phyloP scores from a whole-genome alignment of 2,113 vertebrate genomes.

The Montifringilla adamsi region DNA sequence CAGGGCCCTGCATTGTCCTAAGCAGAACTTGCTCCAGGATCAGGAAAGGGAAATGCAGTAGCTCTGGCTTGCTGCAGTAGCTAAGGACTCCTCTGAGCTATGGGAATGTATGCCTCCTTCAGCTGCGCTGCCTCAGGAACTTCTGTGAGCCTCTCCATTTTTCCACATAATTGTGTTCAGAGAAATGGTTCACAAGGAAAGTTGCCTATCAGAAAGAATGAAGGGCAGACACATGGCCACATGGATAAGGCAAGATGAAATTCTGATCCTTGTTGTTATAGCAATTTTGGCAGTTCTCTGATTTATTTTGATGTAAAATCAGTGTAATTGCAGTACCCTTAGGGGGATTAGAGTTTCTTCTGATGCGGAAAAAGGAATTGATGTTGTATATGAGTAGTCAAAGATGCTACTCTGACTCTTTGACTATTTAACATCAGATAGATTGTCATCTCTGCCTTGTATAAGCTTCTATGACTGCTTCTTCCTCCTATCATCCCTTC shows the following conservation, averaged over 20 bases:
- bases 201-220: background rate
- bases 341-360: background rate
- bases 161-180: background rate
- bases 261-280: background rate
- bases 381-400: background rate
- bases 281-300: background rate
- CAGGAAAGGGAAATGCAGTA: background rate
- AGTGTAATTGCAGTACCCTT: background rate
- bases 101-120: background rate
- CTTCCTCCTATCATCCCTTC: background rate
- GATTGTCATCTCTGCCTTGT: background rate
- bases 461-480: background rate
- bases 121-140: background rate
- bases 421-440: background rate
- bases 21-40: background rate
- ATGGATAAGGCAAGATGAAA: background rate
- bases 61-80: background rate
- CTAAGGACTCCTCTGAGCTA: background rate
- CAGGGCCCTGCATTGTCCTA: background rate
- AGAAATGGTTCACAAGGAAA: background rate
- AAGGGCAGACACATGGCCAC: rapidly evolving
- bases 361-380: background rate
- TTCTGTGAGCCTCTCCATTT: background rate
- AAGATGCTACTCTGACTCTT: background rate
- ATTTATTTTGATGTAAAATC: background rate